Percentiles rank a stretch among this genome's conserved stretches.
Conservation (phyloP, 2,888 invertebrate species). For the Stenodera caucasica region DNA sequence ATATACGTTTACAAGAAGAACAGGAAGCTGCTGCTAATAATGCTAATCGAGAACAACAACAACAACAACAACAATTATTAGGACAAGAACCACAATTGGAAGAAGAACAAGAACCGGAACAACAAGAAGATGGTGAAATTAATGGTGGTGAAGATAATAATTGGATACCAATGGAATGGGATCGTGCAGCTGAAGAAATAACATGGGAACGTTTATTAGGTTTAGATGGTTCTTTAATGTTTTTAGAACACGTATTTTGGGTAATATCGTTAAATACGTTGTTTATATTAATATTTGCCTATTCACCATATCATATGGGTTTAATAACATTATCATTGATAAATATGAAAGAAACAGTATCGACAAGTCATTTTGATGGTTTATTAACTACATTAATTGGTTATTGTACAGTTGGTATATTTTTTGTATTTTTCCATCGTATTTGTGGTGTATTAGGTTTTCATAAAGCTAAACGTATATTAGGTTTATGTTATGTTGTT, state of each 20-base stretch:
- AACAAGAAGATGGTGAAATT: constrained; percentile 57
- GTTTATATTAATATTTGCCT: constrained; percentile 96
- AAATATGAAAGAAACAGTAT: constrained; percentile 67
- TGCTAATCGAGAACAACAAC: background rate
- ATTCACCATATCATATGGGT: constrained; percentile 95
- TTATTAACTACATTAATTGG: constrained; percentile 90
- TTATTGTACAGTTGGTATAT: constrained; percentile 86
- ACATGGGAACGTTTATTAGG: constrained; percentile 98
- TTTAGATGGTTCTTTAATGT: constrained; percentile 94
- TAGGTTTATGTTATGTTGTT: constrained; percentile 91
- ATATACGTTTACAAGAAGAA: constrained; percentile 51
- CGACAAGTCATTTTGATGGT: constrained; percentile 88
- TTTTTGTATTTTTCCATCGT: constrained; percentile 80
- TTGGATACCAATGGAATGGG: constrained; percentile 99
- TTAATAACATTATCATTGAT: constrained; percentile 76
- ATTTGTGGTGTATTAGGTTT: constrained; percentile 80
- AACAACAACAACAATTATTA: background rate
- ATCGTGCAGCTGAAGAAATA: constrained; percentile 93
- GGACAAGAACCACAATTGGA: background rate
- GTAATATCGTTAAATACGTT: constrained; percentile 95
- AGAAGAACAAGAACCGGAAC: constrained; percentile 9
- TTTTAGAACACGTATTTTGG: constrained; percentile 99
- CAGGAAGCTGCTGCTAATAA: constrained; percentile 55
- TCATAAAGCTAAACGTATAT: constrained; percentile 76
- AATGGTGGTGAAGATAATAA: constrained; percentile 78